These are phyloP conservation scores for Melanerpes aurifrons DNA, from an alignment of 2,113 vertebrate species.

Conservation along the genomic window DNA sequence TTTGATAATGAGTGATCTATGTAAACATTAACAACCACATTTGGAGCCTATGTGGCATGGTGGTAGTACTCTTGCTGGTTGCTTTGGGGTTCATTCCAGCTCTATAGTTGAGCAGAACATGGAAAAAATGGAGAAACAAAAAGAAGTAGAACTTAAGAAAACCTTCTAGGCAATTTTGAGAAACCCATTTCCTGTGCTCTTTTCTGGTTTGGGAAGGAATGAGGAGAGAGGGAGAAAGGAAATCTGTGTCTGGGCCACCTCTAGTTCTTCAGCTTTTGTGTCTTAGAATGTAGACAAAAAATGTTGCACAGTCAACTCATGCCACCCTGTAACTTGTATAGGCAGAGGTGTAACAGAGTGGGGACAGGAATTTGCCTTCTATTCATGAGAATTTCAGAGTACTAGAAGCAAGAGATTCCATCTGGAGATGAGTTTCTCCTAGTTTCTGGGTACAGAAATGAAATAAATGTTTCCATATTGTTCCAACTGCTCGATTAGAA, in stretches of 20 bases:
- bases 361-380: not conserved
- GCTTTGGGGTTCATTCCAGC: not conserved
- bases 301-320: not conserved
- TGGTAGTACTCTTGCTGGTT: not conserved
- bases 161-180: not conserved
- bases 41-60: not conserved
- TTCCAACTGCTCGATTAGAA: conserved; percentile 9
- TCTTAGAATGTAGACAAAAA: not conserved
- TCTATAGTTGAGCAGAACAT: not conserved
- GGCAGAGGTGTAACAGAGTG: not conserved
- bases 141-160: not conserved
- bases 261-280: not conserved
- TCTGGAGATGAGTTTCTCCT: conserved; percentile 20
- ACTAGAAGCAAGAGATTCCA: conserved; percentile 1
- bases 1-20: not conserved
- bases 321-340: not conserved
- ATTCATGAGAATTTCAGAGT: not conserved
- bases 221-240: not conserved
- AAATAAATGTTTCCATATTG: not conserved
- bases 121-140: not conserved
- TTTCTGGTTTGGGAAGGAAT: not conserved
- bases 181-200: not conserved
- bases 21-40: not conserved
- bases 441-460: conserved; percentile 6
- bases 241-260: not conserved